Base-by-base conservation (phyloP, 2,113 vertebrate genomes). In the Mixornis gularis region DNA sequence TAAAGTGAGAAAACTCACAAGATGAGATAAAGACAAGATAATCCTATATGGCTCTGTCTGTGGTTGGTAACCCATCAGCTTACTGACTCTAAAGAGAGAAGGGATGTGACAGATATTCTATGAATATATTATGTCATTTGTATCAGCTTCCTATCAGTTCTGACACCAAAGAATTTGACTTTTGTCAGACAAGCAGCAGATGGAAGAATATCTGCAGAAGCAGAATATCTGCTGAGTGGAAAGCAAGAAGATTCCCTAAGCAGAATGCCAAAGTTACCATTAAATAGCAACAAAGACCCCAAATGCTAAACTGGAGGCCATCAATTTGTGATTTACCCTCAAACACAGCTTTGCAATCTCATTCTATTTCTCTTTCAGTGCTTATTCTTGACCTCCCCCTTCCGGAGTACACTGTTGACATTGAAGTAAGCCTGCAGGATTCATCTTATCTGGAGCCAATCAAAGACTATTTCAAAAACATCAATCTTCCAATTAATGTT, bases 341-440 rank as follows among this genome's bases (percentile, higher is more conserved):
- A 72, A 22, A 48, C 19, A 21, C 24, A 63, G 24, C 38, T 68
- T 92, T 90, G 63, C 38, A 55, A 6, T 59, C 25, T 87, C 30
- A 22, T 6, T 65, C 3, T 82, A 3, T 83, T 92, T 92, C 46
- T 34, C 48, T 97, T 97, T 46, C 95, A 97, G 97, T 87, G 43
- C 32, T 90, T 27, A 6, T 8, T 9, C 77, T 87, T 48, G 44
- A 55, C 18, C 22, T 49, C 24, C 48, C 21, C 4, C 8, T 60
- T 40, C 26, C 63, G 26, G 95, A 97, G 18, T 95, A 97, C 53
- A 87, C 38, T 0, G 7, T 97, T 49, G 93, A 96, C 19, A 60
- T 98, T 59, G 97, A 97, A 93, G 43, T 98, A 55, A 93, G 62
- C 73, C 41, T 97, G 43, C 77, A 22, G 22, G 89, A 97, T 48